Evolutionary conservation across 2,888 invertebrate genomes (phyloP), one percentile per base, ranked within the genome.

Genomic region (Hydropsyche betteni): DNA sequence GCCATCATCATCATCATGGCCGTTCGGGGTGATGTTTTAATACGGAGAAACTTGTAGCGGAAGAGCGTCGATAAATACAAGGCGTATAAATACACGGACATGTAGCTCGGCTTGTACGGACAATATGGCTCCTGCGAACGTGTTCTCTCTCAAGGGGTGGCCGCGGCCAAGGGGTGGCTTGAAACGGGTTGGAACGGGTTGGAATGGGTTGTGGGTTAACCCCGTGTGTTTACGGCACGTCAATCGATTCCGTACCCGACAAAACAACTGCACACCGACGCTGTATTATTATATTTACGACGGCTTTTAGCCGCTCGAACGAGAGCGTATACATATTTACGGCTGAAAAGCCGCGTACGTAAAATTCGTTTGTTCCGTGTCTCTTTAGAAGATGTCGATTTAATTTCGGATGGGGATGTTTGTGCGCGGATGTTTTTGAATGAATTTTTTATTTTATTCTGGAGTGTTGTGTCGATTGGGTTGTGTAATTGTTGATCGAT

Each of bases 41-140:
- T 72, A 50, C 72, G 55, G 72, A 77, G 72, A 77, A 74, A 75
- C 75, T 77, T 70, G 77, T 69, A 77, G 52, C 75, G 71, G 75
- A 75, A 74, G 75, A 34, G 75, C 75, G 69, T 75, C 75, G 61
- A 71, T 77, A 75, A 77, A 77, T 77, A 77, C 71, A 53, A 34
- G 68, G 14, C 50, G 24, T 16, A 36, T 64, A 64, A 10, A 58
- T 44, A 44, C 44, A 10, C 44, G 44, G 44, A 58, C 72, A 33
- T 72, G 72, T 72, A 72, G 38, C 61, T 36, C 69, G 69, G 44
- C 44, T 44, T 44, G 44, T 44, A 34, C 64, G 50, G 55, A 72
- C 72, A 58, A 72, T 72, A 72, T 58, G 72, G 72, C 58, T 58
- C 38, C 12, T 5, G 69, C 69, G 24, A 14, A 16, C 55, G 14